Evolutionary conservation across 2,888 invertebrate species (phyloP), one percentile per base, ranked within the genome.

Genomic region (Thumatha senex): DNA sequence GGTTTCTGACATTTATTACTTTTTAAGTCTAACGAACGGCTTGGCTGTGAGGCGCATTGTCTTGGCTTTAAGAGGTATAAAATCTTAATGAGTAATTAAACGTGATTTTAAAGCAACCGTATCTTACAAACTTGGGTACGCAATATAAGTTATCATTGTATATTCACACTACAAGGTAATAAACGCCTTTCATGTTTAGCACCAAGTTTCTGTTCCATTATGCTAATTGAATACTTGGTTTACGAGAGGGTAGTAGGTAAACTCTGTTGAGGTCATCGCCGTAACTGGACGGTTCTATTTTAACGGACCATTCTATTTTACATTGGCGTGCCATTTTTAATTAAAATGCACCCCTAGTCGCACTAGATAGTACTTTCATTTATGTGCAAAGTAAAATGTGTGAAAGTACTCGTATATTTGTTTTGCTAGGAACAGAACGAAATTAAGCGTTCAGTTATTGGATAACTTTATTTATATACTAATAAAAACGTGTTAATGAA

Each of bases 141-240:
- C 10, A 24, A n/a, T 24, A 13, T 14, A 35, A 40, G 33, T n/a
- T n/a, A n/a, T n/a, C n/a, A n/a, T n/a, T n/a, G 38, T 31, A 11
- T 46, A 30, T 35, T 42, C 34, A 15, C 35, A 50, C 24, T 47
- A 47, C 41, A 49, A 39, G 39, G 39, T 53, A 15, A 63, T 57
- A 46, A 59, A 57, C 49, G 59, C 45, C 52, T 38, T 34, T 56
- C 39, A 42, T 47, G 65, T 58, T 71, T 65, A 67, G 72, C 69
- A 67, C 67, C 64, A 68, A 62, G 62, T 59, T 61, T 62, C 59
- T 61, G 56, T 58, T 63, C 72, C 76, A 77, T 80, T 80, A 83
- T 81, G 82, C 69, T 82, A 84, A 85, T 82, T 79, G 71, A 78
- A 80, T 76, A 76, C 70, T 69, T 62, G 67, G 72, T 78, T 81